A percentile compares a stretch with the other conserved stretches of the same genome.
These are phyloP conservation scores for Leptopilina syphax DNA, from an alignment of 2,888 invertebrate species.

Conservation along the genomic window DNA sequence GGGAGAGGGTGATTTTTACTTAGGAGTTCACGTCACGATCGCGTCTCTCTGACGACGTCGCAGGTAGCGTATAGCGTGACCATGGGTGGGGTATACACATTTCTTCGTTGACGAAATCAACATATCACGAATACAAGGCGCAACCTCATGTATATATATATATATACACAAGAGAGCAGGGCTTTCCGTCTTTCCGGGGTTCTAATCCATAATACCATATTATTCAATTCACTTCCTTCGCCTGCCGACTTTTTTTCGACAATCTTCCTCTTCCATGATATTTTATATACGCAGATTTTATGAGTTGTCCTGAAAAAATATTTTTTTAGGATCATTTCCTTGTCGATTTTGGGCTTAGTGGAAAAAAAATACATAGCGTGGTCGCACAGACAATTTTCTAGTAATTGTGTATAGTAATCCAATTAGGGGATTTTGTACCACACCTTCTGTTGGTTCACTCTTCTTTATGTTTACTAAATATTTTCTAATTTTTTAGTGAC, in stretches of 20 bases:
- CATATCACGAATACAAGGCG: slow-evolving; percentile 25
- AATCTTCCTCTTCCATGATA: not conserved
- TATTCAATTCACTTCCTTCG: slow-evolving; percentile 12
- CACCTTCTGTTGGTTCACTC: no score
- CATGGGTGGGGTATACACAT: slow-evolving; percentile 12
- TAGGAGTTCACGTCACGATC: slow-evolving; percentile 34
- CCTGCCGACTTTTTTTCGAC: not conserved
- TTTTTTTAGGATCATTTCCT: slow-evolving; percentile 11
- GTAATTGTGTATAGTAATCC: no score
- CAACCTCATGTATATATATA: not conserved
- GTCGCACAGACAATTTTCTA: no score
- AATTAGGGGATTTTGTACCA: no score
- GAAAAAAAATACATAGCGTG: no score
- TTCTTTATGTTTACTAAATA: no score
- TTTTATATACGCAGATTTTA: not conserved
- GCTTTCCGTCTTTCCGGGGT: slow-evolving; percentile 22
- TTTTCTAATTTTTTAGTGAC: no score
- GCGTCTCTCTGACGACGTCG: slow-evolving; percentile 27
- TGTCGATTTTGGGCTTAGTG: not conserved
- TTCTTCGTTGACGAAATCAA: slow-evolving; percentile 27
- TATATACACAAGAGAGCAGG: not conserved
- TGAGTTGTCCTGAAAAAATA: slow-evolving; percentile 7
- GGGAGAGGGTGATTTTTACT: slow-evolving; percentile 21
- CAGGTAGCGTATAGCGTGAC: slow-evolving; percentile 24
- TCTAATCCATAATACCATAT: slow-evolving; percentile 19